A percentile compares a stretch with the other conserved stretches of the same genome.
phyloP scores from a whole-genome alignment of 2,113 vertebrate genomes.

The Okapia johnstoni region DNA sequence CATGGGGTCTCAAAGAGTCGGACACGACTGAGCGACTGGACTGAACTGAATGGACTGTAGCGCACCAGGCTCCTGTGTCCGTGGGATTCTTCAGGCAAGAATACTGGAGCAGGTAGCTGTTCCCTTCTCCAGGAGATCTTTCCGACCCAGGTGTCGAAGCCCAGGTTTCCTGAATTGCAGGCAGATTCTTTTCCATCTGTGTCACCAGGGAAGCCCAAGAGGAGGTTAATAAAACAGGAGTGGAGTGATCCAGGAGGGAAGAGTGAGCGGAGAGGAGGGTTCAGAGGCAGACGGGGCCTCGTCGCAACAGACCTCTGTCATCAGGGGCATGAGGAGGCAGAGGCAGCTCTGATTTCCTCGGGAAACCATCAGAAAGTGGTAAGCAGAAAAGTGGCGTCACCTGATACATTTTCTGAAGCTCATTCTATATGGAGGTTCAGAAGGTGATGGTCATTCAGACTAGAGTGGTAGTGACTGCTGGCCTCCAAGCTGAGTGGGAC shows the following conservation, averaged over 20 bases:
- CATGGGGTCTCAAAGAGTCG: no score
- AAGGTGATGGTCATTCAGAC: fast-evolving
- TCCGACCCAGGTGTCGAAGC: neutral
- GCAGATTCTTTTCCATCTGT: neutral
- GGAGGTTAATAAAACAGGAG: fast-evolving
- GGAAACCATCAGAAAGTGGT: neutral
- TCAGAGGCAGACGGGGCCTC: neutral
- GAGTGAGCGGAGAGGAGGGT: fast-evolving
- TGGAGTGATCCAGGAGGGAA: fast-evolving
- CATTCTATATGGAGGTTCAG: neutral
- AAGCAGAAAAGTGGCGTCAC: neutral
- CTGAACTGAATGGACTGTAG: neutral
- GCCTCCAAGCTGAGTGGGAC: neutral
- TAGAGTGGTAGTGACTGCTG: neutral
- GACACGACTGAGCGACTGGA: no score
- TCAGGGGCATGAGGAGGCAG: fast-evolving
- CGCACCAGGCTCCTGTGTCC: neutral
- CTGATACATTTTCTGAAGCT: neutral
- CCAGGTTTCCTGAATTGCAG: neutral
- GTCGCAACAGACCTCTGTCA: fast-evolving
- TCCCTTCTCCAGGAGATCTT: neutral
- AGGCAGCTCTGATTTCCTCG: neutral
- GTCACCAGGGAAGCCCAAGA: neutral
- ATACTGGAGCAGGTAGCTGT: neutral
- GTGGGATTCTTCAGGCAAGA: neutral